A percentile compares a stretch with the other conserved stretches of the same genome.
Evolutionary conservation across 2,113 vertebrate genomes (phyloP).

Genomic region (Zosterops hypoxanthus): DNA sequence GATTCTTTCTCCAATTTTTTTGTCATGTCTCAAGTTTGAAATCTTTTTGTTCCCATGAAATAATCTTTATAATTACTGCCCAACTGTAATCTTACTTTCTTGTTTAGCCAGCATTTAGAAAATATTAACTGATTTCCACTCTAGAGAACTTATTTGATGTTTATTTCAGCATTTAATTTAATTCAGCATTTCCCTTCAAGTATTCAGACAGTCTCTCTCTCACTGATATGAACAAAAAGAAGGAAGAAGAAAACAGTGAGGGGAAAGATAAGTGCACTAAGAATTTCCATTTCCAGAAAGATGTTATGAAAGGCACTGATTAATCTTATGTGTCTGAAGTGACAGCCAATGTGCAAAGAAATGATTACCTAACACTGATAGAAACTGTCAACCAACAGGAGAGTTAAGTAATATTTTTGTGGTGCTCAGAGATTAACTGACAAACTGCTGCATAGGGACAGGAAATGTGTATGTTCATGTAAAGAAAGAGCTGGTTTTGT

Average conservation of each 20-base stretch:
- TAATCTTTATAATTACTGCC: conserved; percentile 4
- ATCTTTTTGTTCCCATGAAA: neutral
- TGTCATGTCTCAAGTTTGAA: neutral
- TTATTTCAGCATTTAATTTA: conserved; percentile 53
- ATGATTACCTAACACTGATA: neutral
- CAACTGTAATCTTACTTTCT: neutral
- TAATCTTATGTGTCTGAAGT: neutral
- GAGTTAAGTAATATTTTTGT: neutral
- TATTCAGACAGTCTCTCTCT: neutral
- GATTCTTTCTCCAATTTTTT: neutral
- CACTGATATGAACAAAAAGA: neutral
- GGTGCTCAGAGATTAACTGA: neutral
- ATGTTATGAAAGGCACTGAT: neutral
- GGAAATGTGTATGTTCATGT: neutral
- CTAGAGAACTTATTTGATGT: conserved; percentile 17
- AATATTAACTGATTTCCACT: conserved; percentile 27
- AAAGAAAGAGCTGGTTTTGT: neutral
- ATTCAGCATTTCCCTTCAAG: conserved; percentile 31
- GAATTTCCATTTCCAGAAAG: conserved; percentile 17
- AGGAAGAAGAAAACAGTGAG: neutral
- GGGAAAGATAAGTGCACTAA: conserved; percentile 21
- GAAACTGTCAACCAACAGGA: neutral
- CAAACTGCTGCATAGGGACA: neutral
- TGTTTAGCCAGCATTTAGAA: conserved; percentile 24
- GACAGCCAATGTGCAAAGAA: conserved; percentile 15